phyloP scores from a whole-genome alignment of 2,113 vertebrate genomes.

The Mus musculus region GRCm39 chr7:75611501-75612000 shows the following conservation, averaged over 20 bases:
- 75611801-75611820: background rate
- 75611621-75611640: constrained; percentile 28
- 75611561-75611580: constrained; percentile 25
- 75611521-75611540: background rate
- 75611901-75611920: background rate
- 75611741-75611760: background rate
- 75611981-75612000: background rate
- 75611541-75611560: background rate
- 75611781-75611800: background rate
- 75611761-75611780: background rate
- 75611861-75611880: background rate
- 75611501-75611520: background rate
- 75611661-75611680: constrained; percentile 29
- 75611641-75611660: constrained; percentile 17
- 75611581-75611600: constrained; percentile 56
- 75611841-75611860: background rate
- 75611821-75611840: background rate
- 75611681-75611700: background rate
- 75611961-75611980: too few relatives aligned
- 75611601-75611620: constrained; percentile 65
- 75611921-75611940: background rate
- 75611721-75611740: constrained; percentile 62
- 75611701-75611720: constrained; percentile 18
- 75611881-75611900: background rate
- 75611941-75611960: background rate